These are phyloP conservation scores for Eristalis intricaria DNA, from an alignment of 2,888 invertebrate species.

Conservation along the genomic window DNA sequence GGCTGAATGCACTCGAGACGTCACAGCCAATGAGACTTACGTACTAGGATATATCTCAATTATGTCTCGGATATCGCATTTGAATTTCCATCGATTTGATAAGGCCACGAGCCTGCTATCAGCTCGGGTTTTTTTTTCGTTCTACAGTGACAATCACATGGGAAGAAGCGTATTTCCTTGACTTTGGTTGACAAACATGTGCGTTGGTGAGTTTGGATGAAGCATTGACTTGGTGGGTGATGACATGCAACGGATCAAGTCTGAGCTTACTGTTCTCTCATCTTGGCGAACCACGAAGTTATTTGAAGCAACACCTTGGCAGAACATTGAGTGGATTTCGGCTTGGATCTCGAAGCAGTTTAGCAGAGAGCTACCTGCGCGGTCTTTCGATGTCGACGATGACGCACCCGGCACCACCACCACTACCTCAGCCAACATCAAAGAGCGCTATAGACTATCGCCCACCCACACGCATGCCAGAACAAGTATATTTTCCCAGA, in stretches of 20 bases:
- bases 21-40: not conserved
- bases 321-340: too few relatives aligned
- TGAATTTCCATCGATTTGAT: conserved; percentile 45
- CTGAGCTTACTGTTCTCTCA: too few relatives aligned
- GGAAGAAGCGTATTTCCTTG: not conserved
- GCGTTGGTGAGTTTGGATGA: too few relatives aligned
- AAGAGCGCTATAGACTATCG: not conserved
- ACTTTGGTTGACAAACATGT: not conserved
- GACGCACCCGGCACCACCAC: not conserved
- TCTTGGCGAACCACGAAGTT: too few relatives aligned
- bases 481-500: not conserved
- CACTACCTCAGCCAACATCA: not conserved
- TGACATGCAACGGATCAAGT: too few relatives aligned
- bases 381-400: too few relatives aligned
- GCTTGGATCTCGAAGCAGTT: too few relatives aligned
- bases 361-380: too few relatives aligned
- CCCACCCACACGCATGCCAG: not conserved
- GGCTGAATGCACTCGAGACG: not conserved
- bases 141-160: not conserved
- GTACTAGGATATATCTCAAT: not conserved
- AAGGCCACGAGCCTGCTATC: conserved; percentile 18
- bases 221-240: too few relatives aligned
- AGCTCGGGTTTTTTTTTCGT: not conserved
- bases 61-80: conserved; percentile 8
- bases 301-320: too few relatives aligned